These are phyloP conservation scores for Callipepla californica DNA, from an alignment of 2,113 vertebrate species.

Conservation along the genomic window DNA sequence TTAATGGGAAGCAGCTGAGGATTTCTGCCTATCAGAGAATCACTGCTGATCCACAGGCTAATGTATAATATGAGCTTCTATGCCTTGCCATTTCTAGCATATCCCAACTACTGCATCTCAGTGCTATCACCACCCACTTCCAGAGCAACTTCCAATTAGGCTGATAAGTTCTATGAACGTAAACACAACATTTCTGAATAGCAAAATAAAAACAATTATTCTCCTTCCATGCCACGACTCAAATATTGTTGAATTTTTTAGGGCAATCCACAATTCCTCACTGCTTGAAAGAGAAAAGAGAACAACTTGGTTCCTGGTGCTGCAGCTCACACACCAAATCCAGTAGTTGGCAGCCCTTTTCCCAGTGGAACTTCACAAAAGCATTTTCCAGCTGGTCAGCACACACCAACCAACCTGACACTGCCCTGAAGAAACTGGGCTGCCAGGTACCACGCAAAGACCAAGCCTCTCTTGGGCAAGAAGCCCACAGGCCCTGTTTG, in stretches of 20 bases:
- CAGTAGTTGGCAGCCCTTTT: too few relatives aligned
- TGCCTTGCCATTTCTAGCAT: not conserved
- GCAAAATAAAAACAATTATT: not conserved
- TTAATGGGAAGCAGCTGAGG: not conserved
- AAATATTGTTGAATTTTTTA: not conserved
- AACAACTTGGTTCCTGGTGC: not conserved
- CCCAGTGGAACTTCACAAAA: not conserved
- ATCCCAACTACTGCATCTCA: not conserved
- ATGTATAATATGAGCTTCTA: not conserved
- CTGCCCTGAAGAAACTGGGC: not conserved
- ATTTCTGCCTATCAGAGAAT: not conserved
- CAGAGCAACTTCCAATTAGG: not conserved
- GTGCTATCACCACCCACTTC: not conserved
- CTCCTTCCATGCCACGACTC: not conserved
- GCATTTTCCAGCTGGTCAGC: too few relatives aligned
- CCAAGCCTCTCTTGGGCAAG: too few relatives aligned
- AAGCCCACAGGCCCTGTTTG: too few relatives aligned
- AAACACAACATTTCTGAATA: not conserved
- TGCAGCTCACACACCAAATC: not conserved
- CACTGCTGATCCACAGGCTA: not conserved
- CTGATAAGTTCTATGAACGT: rapidly evolving
- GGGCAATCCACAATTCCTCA: not conserved
- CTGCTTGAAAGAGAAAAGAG: not conserved
- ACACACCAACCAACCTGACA: not conserved
- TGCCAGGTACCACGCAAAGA: too few relatives aligned